Conservation (phyloP, 2,797 vertebrate genomes). For the Sylvilagus floridanus region DNA sequence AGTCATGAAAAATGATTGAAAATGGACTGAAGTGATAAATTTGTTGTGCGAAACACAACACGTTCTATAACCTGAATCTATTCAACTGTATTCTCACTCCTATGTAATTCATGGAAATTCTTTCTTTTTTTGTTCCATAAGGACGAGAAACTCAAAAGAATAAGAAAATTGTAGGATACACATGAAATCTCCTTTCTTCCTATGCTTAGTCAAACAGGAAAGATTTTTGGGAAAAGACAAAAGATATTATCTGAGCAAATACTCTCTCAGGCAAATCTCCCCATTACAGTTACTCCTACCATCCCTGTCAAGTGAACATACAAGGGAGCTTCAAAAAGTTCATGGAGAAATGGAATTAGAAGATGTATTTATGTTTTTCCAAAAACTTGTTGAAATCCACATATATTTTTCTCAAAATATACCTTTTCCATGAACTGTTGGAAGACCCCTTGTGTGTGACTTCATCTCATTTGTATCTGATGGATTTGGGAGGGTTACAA, state of each 20-base stretch:
- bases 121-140: neutral
- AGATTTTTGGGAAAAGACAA: neutral
- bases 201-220: neutral
- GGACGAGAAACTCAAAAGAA: neutral
- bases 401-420: too few species aligned
- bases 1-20: too few species aligned
- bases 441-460: too few species aligned
- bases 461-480: neutral
- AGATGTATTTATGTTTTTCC: too few species aligned
- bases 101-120: neutral
- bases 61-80: neutral
- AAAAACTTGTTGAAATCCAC: too few species aligned
- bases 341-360: too few species aligned
- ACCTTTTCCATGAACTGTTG: too few species aligned
- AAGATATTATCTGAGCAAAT: neutral
- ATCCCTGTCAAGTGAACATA: neutral
- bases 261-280: neutral
- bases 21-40: too few species aligned
- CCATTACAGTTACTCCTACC: accelerated
- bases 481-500: neutral
- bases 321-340: too few species aligned
- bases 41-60: too few species aligned
- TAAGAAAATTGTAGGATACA: neutral
- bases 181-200: neutral
- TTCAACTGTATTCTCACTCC: neutral